These are phyloP conservation scores for Percina caprodes DNA, from an alignment of 2,113 vertebrate species.

Conservation along the genomic window DNA sequence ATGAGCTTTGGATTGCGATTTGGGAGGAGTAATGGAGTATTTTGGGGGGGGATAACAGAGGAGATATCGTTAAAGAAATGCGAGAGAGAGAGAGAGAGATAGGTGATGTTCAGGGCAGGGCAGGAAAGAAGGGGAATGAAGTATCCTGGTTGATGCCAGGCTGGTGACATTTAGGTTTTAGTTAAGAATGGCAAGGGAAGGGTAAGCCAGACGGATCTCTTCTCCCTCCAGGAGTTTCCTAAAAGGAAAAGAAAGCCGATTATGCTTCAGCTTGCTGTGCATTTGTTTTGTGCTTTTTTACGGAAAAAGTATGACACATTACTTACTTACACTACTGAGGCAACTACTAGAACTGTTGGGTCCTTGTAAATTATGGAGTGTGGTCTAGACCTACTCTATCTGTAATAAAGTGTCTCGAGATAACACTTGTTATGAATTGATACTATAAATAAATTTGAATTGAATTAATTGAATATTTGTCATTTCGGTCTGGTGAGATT, in stretches of 20 bases:
- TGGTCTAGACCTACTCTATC: too few species aligned
- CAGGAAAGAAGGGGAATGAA: slow-evolving; percentile 1
- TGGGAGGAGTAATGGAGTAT: neutral
- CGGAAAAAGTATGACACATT: neutral
- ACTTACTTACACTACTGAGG: too few species aligned
- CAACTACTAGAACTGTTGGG: too few species aligned
- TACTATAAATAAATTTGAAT: too few species aligned
- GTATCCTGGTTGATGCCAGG: slow-evolving; percentile 38
- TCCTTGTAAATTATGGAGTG: too few species aligned
- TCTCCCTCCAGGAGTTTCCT: slow-evolving; percentile 91
- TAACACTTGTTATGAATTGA: too few species aligned
- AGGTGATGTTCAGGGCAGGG: neutral
- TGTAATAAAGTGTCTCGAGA: too few species aligned
- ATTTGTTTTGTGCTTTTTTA: neutral
- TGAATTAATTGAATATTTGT: too few species aligned
- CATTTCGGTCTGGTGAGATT: neutral
- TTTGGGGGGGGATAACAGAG: neutral
- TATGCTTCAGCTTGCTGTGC: neutral
- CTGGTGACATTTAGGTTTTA: slow-evolving; percentile 57
- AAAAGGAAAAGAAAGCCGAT: slow-evolving; percentile 23
- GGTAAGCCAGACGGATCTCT: slow-evolving; percentile 86
- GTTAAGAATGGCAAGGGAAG: slow-evolving; percentile 68
- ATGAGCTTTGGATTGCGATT: slow-evolving; percentile 63
- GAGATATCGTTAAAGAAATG: neutral
- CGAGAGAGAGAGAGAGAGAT: neutral